Conservation (phyloP, 2,888 invertebrate genomes). For the Oligia fasciuncula region DNA sequence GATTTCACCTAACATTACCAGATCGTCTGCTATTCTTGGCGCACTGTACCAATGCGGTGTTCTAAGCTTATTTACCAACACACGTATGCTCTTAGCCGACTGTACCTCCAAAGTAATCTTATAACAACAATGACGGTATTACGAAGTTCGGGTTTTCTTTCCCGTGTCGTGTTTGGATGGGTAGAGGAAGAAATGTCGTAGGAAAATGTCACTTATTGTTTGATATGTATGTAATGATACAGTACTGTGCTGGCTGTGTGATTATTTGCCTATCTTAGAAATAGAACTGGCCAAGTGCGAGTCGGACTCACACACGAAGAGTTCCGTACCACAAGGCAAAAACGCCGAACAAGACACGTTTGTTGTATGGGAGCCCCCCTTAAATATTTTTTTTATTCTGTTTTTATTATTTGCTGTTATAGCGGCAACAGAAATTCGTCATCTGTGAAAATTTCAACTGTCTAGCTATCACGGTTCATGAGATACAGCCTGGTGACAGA, state of each 20-base stretch:
- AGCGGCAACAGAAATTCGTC: too few species aligned
- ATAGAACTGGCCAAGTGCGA: too few species aligned
- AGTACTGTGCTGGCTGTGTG: neutral
- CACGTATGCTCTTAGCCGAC: slow-evolving; percentile 72
- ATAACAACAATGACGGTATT: slow-evolving; percentile 67
- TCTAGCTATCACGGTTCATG: too few species aligned
- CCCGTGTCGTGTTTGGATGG: slow-evolving; percentile 14
- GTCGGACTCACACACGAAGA: too few species aligned
- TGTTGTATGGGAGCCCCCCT: too few species aligned
- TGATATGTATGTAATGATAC: slow-evolving; percentile 29
- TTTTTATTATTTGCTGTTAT: too few species aligned
- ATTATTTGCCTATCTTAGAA: neutral
- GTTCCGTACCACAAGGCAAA: too few species aligned
- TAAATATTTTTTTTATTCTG: too few species aligned
- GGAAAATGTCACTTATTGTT: slow-evolving; percentile 43
- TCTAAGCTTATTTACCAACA: slow-evolving; percentile 82
- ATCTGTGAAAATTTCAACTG: too few species aligned
- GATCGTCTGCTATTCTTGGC: slow-evolving; percentile 37
- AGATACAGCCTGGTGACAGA: too few species aligned
- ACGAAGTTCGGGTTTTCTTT: slow-evolving; percentile 26
- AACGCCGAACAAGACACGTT: too few species aligned
- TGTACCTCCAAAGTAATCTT: slow-evolving; percentile 73
- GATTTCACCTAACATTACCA: slow-evolving; percentile 21
- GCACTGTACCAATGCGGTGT: slow-evolving; percentile 44
- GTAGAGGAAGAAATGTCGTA: slow-evolving; percentile 30